A percentile compares a stretch with the other conserved stretches of the same genome.
phyloP scores from a whole-genome alignment of 53 echinoderm and acorn worm species.

The Stichopus horrens region DNA sequence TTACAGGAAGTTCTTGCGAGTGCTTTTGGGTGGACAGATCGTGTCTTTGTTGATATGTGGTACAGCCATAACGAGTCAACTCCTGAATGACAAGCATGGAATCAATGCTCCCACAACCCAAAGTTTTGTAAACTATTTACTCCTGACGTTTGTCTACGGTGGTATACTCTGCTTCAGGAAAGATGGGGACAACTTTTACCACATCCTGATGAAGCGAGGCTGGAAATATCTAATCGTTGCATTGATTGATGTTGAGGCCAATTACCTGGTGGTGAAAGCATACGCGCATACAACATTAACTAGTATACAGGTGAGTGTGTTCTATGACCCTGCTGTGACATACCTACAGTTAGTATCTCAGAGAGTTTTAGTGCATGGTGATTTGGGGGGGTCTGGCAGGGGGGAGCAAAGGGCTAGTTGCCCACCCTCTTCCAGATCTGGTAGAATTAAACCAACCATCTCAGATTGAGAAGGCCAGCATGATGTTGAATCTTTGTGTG shows the following conservation, averaged over 20 bases:
- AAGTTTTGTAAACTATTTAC: slow-evolving; percentile 87
- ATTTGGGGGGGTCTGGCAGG: background rate
- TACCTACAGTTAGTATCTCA: background rate
- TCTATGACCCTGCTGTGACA: background rate
- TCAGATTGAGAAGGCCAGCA: too few relatives aligned
- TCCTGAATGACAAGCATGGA: slow-evolving; percentile 59
- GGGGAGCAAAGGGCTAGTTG: background rate
- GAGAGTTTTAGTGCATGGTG: background rate
- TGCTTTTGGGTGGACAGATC: slow-evolving; percentile 78
- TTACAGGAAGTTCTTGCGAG: slow-evolving; percentile 81
- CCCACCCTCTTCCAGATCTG: background rate
- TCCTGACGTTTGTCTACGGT: slow-evolving; percentile 82
- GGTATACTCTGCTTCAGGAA: slow-evolving; percentile 62
- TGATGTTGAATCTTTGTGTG: too few relatives aligned
- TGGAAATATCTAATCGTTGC: slow-evolving; percentile 92
- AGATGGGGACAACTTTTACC: slow-evolving; percentile 71
- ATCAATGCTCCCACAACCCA: slow-evolving; percentile 87
- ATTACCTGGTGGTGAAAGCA: slow-evolving; percentile 93
- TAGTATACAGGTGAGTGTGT: slow-evolving; percentile 79
- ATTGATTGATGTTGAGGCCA: slow-evolving; percentile 87
- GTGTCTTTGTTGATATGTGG: slow-evolving; percentile 93
- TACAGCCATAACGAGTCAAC: slow-evolving; percentile 85
- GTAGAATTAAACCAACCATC: background rate
- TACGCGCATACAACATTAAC: slow-evolving; percentile 92
- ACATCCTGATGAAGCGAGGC: slow-evolving; percentile 70